phyloP scores from a whole-genome alignment of 2,797 vertebrate species.

The Podarcis siculus region DNA sequence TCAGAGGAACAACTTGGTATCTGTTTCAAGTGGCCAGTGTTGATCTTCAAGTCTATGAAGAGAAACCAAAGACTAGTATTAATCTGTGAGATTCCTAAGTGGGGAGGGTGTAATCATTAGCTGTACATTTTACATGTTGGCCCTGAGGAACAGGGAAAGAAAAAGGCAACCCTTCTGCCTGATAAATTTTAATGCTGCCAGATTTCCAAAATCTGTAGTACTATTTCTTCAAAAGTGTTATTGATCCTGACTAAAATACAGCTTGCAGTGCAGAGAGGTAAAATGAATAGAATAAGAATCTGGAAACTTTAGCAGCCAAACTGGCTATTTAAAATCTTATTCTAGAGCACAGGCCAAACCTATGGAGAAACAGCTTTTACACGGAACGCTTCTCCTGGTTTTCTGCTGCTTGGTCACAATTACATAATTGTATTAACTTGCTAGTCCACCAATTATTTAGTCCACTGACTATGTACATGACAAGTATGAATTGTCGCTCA shows the following conservation, averaged over 20 bases:
- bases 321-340: constrained; percentile 37
- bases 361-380: neutral
- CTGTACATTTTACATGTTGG: neutral
- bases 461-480: neutral
- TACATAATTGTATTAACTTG: neutral
- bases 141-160: neutral
- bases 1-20: neutral
- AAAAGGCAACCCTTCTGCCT: constrained; percentile 19
- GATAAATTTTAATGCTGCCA: neutral
- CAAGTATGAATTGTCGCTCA: neutral
- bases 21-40: neutral
- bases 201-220: too few relatives aligned
- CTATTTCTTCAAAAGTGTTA: constrained; percentile 11
- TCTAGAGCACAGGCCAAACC: constrained; percentile 12
- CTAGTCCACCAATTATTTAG: too few relatives aligned
- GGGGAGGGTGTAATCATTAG: constrained; percentile 10
- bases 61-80: neutral
- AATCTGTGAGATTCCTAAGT: neutral
- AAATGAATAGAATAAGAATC: neutral
- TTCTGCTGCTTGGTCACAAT: neutral
- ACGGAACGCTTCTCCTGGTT: neutral
- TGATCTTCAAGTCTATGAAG: neutral
- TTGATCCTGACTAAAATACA: constrained; percentile 2
- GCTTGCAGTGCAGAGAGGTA: neutral
- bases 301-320: constrained; percentile 46